Evolutionary conservation across 2,113 vertebrate genomes (phyloP).

Genomic region (Cryptomyrus ogoouensis): DNA sequence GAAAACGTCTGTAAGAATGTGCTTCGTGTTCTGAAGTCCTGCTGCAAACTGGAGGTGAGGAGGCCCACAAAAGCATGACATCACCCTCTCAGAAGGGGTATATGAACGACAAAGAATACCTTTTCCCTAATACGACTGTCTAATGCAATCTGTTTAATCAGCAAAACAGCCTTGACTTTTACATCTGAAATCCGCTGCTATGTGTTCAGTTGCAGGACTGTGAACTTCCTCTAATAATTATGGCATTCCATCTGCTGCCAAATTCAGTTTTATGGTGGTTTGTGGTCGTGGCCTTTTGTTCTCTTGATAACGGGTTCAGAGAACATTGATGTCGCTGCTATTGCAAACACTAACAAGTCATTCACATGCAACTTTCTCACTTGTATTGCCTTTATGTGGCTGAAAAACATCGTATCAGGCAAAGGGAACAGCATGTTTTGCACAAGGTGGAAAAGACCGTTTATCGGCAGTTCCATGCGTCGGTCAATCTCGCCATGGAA

Average conservation of each 20-base stretch:
- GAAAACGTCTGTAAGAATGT: conserved; percentile 66
- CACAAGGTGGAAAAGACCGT: not conserved
- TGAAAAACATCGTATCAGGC: not conserved
- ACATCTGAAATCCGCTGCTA: not conserved
- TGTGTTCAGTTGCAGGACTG: not conserved
- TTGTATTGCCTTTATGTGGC: not conserved
- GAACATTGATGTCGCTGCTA: not conserved
- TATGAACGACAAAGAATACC: not conserved
- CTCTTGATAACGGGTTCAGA: not conserved
- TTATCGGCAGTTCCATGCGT: not conserved
- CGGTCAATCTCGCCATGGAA: not conserved
- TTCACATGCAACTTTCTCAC: not conserved
- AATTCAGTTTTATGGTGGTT: not conserved
- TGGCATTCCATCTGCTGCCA: not conserved
- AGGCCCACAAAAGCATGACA: not conserved
- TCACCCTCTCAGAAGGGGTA: not conserved
- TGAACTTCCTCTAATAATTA: not conserved
- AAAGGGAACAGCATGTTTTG: not conserved
- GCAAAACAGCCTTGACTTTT: not conserved
- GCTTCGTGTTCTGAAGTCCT: conserved; percentile 60
- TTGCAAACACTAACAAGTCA: not conserved
- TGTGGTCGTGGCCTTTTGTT: not conserved
- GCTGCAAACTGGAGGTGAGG: conserved; percentile 51
- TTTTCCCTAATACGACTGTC: not conserved
- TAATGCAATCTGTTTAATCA: not conserved